Base-by-base conservation (phyloP, 2,113 vertebrate species). In the Dromas ardeola region DNA sequence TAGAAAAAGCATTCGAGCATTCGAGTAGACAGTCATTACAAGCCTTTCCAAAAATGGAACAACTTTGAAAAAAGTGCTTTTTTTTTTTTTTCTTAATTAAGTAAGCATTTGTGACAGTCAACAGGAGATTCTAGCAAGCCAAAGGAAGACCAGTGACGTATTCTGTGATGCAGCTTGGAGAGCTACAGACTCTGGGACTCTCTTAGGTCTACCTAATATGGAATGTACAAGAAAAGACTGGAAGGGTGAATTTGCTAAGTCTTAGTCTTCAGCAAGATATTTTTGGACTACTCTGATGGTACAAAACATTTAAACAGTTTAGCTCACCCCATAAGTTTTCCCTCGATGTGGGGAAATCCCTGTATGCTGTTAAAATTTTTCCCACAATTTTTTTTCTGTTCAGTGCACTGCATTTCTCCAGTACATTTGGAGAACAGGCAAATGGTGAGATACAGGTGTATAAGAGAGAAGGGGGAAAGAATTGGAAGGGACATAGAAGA, bases 181-280 rank as follows among this genome's bases (percentile, higher is more conserved):
- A 95, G 73, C 89, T 79, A 6, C 65, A 76, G 61, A 19, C 67
- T 53, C 83, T 70, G 77, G 45, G 65, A 30, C 58, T 94, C 69
- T 91, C 45, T 71, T 76, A 81, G 80, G 66, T 94, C 94, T 97
- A 10, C 96, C 94, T 97, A 95, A 97, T 94, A 96, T 38, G 84
- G 91, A 91, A 22, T 45, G 79, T 43, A 66, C 49, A 70, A 73
- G 90, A 90, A 96, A 95, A 83, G 71, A 62, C 63, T 94, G 23
- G 55, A 86, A 86, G 94, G 80, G 21, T 83, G 79, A 67, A 92
- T 94, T 93, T 78, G 55, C 72, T 53, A 74, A 47, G 79, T 81
- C 76, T 38, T 92, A 26, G 58, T 77, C 66, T 86, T 55, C 63
- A 74, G n/a, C 38, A 63, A 76, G 79, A 21, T 94, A 71, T 93